Conservation (phyloP, 2,797 vertebrate genomes). For the Fistularia commersonii region DNA sequence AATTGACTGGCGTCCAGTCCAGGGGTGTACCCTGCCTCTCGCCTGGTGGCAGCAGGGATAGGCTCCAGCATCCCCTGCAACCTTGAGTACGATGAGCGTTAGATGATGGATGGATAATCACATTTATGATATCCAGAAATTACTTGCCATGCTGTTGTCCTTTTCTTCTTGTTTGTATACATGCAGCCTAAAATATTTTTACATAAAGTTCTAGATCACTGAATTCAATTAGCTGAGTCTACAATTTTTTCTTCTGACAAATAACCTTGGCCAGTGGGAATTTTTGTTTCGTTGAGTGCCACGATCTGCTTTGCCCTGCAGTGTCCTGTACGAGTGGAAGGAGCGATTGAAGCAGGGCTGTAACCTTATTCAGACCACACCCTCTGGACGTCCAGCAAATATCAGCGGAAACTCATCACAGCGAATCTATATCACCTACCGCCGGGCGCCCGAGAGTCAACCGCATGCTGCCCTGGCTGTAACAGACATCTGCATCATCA, state of each 20-base stretch:
- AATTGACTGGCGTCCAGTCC: too few relatives aligned
- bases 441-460: constrained; percentile 84
- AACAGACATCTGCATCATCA: constrained; percentile 92
- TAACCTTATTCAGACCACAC: constrained; percentile 88
- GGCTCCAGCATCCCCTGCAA: too few relatives aligned
- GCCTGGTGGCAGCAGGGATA: too few relatives aligned
- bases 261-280: neutral
- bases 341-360: constrained; percentile 91
- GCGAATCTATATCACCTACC: constrained; percentile 87
- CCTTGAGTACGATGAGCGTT: too few relatives aligned
- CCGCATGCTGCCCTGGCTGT: constrained; percentile 85
- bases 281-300: constrained; percentile 10
- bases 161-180: too few relatives aligned
- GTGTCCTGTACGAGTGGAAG: constrained; percentile 94
- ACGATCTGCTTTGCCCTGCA: constrained; percentile 36
- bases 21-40: too few relatives aligned
- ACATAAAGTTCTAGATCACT: too few relatives aligned
- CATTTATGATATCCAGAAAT: too few relatives aligned
- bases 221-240: too few relatives aligned
- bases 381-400: constrained; percentile 86
- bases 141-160: too few relatives aligned
- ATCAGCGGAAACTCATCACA: constrained; percentile 89
- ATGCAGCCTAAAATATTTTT: too few relatives aligned
- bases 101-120: too few relatives aligned
- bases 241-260: neutral